A percentile compares a stretch with the other conserved stretches of the same genome.
phyloP scores from a whole-genome alignment of 2,113 vertebrate genomes.

The Xiphophorus maculatus region DNA sequence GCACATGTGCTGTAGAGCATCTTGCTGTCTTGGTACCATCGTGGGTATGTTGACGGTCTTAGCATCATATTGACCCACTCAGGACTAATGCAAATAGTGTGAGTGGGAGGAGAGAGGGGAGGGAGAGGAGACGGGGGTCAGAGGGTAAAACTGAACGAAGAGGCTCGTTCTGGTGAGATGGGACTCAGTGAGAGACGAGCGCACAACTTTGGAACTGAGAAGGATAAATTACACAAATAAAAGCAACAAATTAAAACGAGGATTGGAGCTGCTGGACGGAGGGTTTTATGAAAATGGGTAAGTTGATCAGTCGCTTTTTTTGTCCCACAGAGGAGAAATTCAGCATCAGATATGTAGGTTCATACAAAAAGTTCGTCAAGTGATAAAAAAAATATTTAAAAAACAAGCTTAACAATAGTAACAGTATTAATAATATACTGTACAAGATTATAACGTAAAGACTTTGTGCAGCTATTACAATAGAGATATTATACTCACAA shows the following conservation, averaged over 20 bases:
- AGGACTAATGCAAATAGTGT: conserved; percentile 6
- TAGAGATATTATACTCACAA: too few species aligned
- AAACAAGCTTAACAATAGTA: too few species aligned
- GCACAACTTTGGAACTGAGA: not conserved
- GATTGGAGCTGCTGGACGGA: conserved; percentile 5
- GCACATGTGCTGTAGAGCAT: not conserved
- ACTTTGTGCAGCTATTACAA: too few species aligned
- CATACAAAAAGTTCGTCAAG: too few species aligned
- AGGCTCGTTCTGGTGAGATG: conserved; percentile 12
- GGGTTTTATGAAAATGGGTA: conserved; percentile 36
- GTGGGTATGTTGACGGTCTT: conserved; percentile 27
- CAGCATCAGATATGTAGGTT: too few species aligned
- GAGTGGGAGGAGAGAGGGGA: conserved; percentile 52
- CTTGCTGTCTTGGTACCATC: not conserved
- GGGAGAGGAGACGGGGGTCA: conserved; percentile 16
- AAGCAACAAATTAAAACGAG: not conserved
- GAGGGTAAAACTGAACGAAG: conserved; percentile 21
- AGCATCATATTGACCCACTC: conserved; percentile 2
- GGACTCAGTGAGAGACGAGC: conserved; percentile 8
- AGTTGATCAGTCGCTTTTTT: conserved; percentile 6
- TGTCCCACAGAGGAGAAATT: too few species aligned
- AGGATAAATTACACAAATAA: not conserved
- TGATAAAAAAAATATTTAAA: too few species aligned
- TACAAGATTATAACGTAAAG: too few species aligned
- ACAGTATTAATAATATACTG: too few species aligned